Percentiles rank a stretch among this genome's conserved stretches.
These are phyloP conservation scores for Ectropis grisescens DNA, from an alignment of 1,140 invertebrate genomes.

Conservation along the genomic window DNA sequence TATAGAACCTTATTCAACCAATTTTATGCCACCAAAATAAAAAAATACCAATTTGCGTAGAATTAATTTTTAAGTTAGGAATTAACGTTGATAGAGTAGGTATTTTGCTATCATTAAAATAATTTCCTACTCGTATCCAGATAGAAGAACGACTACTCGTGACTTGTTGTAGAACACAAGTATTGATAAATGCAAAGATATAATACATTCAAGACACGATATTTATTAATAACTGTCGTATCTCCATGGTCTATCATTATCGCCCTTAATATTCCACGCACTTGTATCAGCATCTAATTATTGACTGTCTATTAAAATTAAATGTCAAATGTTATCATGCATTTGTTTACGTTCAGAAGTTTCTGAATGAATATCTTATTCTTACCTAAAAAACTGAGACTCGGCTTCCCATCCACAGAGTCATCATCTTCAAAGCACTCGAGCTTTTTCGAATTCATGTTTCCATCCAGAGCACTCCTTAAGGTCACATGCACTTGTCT, in stretches of 20 bases:
- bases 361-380: constrained; percentile 8
- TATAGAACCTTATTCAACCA: too few species aligned
- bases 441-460: constrained; percentile 65
- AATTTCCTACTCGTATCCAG: too few species aligned
- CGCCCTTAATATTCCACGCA: not conserved
- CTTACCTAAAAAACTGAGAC: constrained; percentile 65
- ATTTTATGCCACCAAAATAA: too few species aligned
- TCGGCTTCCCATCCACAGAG: constrained; percentile 56
- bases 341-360: too few species aligned
- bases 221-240: constrained; percentile 8
- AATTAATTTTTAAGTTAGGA: too few species aligned
- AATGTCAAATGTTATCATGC: constrained; percentile 9
- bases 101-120: too few species aligned
- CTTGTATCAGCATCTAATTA: too few species aligned
- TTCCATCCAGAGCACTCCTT: constrained; percentile 24
- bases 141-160: too few species aligned
- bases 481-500: constrained; percentile 45
- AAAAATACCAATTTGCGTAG: too few species aligned
- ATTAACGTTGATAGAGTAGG: too few species aligned
- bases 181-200: too few species aligned
- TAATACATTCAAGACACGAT: constrained; percentile 3
- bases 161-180: too few species aligned
- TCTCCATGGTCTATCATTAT: constrained; percentile 5
- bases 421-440: constrained; percentile 57
- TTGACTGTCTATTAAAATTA: not conserved